phyloP scores from a whole-genome alignment of 2,797 vertebrate species.

The Phrynocephalus guinanensis region DNA sequence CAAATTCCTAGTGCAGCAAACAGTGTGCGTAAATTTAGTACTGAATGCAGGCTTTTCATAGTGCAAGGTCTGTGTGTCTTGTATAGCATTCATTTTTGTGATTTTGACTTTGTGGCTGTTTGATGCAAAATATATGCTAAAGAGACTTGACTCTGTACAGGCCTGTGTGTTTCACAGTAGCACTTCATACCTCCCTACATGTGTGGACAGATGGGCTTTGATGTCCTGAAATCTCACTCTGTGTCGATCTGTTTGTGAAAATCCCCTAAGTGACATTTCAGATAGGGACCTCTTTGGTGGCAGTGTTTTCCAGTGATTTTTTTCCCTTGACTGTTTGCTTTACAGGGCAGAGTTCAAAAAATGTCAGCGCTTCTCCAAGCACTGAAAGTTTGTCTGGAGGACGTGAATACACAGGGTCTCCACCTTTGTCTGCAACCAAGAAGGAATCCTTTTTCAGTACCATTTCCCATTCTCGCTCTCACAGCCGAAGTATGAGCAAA shows the following conservation, averaged over 20 bases:
- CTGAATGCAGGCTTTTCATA: background rate
- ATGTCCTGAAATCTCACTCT: constrained; percentile 49
- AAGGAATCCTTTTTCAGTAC: constrained; percentile 95
- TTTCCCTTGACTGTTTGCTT: constrained; percentile 59
- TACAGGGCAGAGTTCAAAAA: constrained; percentile 88
- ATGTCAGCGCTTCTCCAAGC: constrained; percentile 92
- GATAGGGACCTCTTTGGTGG: constrained; percentile 3
- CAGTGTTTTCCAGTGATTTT: constrained; percentile 33
- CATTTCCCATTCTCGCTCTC: constrained; percentile 95
- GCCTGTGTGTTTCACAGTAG: constrained; percentile 22
- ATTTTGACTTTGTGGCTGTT: background rate
- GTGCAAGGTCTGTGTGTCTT: background rate
- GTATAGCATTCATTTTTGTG: background rate
- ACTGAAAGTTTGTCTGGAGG: constrained; percentile 90
- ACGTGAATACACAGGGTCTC: constrained; percentile 87
- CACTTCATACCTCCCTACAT: constrained; percentile 25
- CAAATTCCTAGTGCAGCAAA: background rate
- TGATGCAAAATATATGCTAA: background rate
- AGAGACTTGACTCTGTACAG: constrained; percentile 7
- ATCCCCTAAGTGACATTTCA: constrained; percentile 9
- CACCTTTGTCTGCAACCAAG: constrained; percentile 91
- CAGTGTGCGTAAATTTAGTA: background rate
- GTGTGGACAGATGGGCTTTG: constrained; percentile 43
- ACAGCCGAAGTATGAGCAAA: constrained; percentile 93
- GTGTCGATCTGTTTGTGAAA: constrained; percentile 48